Conservation (phyloP, 1,140 invertebrate species). For the Aphelinus certus region DNA sequence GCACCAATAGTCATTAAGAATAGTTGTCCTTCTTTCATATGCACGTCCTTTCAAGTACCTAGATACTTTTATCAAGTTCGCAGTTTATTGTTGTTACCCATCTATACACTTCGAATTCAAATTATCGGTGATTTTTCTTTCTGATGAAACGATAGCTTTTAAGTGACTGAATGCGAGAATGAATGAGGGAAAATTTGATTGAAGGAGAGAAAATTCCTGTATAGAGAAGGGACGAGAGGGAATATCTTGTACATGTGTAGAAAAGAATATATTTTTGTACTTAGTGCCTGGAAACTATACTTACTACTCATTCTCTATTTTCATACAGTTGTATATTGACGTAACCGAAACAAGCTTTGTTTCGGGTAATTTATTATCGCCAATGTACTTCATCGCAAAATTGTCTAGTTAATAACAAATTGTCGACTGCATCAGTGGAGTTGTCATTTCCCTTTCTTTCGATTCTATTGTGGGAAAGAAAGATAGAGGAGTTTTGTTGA, state of each 20-base stretch:
- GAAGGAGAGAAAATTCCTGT: background rate
- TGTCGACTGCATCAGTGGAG: no score
- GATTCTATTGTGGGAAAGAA: background rate
- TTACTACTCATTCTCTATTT: constrained; percentile 5
- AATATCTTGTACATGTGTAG: constrained; percentile 44
- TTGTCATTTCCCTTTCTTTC: no score
- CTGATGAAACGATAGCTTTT: background rate
- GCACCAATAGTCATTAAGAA: constrained; percentile 32
- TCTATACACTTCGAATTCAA: constrained; percentile 32
- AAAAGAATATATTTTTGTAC: constrained; percentile 52
- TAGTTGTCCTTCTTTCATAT: constrained; percentile 21
- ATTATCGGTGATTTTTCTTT: constrained; percentile 27
- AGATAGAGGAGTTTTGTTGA: constrained; percentile 6
- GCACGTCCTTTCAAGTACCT: constrained; percentile 1
- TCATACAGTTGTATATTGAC: constrained; percentile 3
- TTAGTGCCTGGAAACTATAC: constrained; percentile 41
- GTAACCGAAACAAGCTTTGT: background rate
- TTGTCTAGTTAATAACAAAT: no score
- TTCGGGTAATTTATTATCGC: background rate
- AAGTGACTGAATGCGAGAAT: constrained; percentile 6
- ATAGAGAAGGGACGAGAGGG: constrained; percentile 32
- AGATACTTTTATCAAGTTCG: constrained; percentile 25
- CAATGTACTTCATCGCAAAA: background rate
- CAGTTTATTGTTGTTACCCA: constrained; percentile 37
- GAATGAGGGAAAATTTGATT: constrained; percentile 29